Conservation (phyloP, 1,140 invertebrate species). For the Bombus sylvicola region DNA sequence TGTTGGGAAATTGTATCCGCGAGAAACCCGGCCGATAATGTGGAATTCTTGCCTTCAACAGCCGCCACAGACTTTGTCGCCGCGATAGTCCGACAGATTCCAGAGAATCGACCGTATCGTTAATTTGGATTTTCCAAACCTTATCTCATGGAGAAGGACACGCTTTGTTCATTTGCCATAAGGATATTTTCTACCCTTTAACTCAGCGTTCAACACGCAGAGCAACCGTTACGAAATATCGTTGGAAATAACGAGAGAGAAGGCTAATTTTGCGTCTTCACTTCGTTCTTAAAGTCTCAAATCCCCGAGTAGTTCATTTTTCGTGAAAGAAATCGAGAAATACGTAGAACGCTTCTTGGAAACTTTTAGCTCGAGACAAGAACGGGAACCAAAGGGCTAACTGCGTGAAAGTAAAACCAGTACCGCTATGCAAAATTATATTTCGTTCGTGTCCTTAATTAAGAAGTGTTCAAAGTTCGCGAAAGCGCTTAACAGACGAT, state of each 20-base stretch:
- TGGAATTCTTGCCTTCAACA: constrained; percentile 33
- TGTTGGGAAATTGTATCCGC: constrained; percentile 78
- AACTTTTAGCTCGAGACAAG: neutral
- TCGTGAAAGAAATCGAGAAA: neutral
- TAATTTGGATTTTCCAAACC: constrained; percentile 13
- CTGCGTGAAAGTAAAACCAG: neutral
- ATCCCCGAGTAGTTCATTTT: neutral
- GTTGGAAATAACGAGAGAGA: neutral
- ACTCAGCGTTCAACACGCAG: neutral
- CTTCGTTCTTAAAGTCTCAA: neutral
- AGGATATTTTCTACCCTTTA: neutral
- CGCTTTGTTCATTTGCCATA: neutral
- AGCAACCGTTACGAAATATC: no score
- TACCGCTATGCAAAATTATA: neutral
- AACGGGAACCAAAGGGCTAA: neutral
- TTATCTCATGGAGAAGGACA: neutral
- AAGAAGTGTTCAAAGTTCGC: neutral
- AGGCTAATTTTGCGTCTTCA: neutral
- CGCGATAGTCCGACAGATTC: neutral
- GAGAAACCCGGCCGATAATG: constrained; percentile 72
- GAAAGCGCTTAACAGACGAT: neutral
- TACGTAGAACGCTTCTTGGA: neutral
- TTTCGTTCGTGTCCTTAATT: neutral
- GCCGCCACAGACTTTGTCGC: neutral
- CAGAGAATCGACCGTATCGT: neutral